A percentile compares a stretch with the other conserved stretches of the same genome.
Conservation (phyloP, 1,140 invertebrate genomes). For the Sipha flava region DNA sequence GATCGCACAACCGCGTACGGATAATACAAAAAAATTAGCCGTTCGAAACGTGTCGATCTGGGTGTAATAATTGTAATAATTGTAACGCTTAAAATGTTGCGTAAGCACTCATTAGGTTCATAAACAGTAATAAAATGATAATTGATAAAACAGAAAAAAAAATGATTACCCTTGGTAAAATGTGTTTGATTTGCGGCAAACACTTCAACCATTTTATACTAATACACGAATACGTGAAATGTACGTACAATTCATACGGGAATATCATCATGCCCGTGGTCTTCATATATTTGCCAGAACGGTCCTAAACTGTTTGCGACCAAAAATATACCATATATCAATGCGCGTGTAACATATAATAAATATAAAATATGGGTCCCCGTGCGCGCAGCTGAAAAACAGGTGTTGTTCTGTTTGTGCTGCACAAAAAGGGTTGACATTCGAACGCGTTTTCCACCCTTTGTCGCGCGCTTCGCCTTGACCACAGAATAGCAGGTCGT, state of each 20-base stretch:
- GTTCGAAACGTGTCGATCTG: too few species aligned
- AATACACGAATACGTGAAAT: neutral
- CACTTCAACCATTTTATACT: neutral
- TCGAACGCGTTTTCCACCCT: neutral
- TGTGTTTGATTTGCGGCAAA: too few species aligned
- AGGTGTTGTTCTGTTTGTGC: neutral
- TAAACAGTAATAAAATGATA: too few species aligned
- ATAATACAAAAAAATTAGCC: too few species aligned
- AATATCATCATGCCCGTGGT: too few species aligned
- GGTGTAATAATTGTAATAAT: too few species aligned
- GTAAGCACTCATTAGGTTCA: too few species aligned
- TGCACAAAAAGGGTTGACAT: neutral
- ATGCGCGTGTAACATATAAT: neutral
- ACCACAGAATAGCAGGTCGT: neutral
- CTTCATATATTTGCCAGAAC: neutral
- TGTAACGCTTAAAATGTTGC: too few species aligned
- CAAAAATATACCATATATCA: neutral
- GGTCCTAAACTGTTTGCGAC: neutral
- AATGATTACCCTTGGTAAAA: too few species aligned
- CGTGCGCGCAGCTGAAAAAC: neutral
- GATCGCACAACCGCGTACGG: too few species aligned
- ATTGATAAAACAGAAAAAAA: too few species aligned
- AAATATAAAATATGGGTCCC: neutral
- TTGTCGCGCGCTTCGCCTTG: neutral
- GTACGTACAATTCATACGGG: neutral